Evolutionary conservation across 1,140 invertebrate species (phyloP), one percentile per base, ranked within the genome.

Genomic region (Drosophila watanabei): DNA sequence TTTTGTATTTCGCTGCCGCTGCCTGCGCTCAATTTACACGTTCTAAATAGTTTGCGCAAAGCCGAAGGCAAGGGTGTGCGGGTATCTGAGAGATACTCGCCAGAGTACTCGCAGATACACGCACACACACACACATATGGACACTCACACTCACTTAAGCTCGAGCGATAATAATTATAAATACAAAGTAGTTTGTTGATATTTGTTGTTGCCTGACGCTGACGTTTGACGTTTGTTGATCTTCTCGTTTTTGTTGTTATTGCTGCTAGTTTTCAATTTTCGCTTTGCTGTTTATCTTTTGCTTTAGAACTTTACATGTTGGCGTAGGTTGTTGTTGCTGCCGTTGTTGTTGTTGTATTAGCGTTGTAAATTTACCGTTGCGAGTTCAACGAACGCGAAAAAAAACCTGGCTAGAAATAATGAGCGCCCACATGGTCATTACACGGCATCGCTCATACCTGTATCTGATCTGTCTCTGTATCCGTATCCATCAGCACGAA

Each of bases 111-210:
- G 62, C 62, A 48, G 63, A 33, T 60, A 59, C 32, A 9, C 49
- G n/a, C 30, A 30, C 46, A 20, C 49, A 28, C n/a, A 24, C 24
- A 24, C 24, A 24, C 24, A 24, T 24, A 24, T 24, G 24, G 24
- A 24, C 24, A 24, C 24, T 24, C 54, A 20, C 45, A 20, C 18
- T 48, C 60, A 70, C 52, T 71, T 13, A 45, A 24, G 61, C 45
- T 58, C 33, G 54, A 56, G 71, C 86, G 86, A 90, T 90, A 90
- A 90, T 90, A 90, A 90, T 90, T 90, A 89, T 89, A 89, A 89
- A 88, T 88, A 88, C 84, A 88, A 88, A 88, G 85, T 88, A 88
- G 84, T 89, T 89, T 89, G 86, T 90, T 89, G 86, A 90, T 90
- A 90, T 86, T 89, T 89, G 59, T 71, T 84, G 75, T 76, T 85